Percentiles rank a stretch among this genome's conserved stretches.
phyloP scores from a whole-genome alignment of 2,888 invertebrate species.

The Mimumesa dahlbomi region DNA sequence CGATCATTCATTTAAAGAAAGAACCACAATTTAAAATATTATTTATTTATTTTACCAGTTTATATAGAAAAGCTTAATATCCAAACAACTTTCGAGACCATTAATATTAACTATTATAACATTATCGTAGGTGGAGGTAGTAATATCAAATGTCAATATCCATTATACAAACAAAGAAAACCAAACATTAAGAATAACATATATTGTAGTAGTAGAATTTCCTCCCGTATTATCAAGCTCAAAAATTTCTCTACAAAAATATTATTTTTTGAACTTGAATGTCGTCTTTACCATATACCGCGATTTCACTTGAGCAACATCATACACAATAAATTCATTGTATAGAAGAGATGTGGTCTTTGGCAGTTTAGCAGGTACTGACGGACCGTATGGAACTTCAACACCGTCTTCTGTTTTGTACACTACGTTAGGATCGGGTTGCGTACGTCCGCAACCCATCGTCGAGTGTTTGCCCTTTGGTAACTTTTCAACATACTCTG shows the following conservation, averaged over 20 bases:
- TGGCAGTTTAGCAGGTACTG: constrained; percentile 79
- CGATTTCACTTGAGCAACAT: constrained; percentile 95
- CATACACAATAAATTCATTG: constrained; percentile 98
- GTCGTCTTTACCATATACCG: constrained; percentile 93
- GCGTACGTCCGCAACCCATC: constrained; percentile 92
- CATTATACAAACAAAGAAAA: too few relatives aligned
- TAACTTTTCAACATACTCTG: constrained; percentile 89
- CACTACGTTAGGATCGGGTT: constrained; percentile 88
- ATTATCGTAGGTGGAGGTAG: too few relatives aligned
- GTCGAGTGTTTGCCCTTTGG: constrained; percentile 93
- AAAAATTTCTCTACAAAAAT: constrained; percentile 11
- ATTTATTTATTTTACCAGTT: constrained; percentile 23
- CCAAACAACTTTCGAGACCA: not conserved
- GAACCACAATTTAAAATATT: not conserved
- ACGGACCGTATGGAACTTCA: constrained; percentile 89
- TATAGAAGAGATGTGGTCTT: constrained; percentile 86
- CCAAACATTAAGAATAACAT: too few relatives aligned
- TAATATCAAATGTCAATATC: too few relatives aligned
- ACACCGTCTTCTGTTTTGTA: constrained; percentile 85
- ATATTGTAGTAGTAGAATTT: not conserved
- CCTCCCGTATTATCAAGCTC: not conserved
- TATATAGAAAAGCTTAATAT: constrained; percentile 15
- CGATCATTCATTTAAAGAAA: too few relatives aligned
- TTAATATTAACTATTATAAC: not conserved
- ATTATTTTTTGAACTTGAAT: constrained; percentile 89